Conservation (phyloP, 92 coral and sea anemone species). For the Plumapathes pennacea region DNA sequence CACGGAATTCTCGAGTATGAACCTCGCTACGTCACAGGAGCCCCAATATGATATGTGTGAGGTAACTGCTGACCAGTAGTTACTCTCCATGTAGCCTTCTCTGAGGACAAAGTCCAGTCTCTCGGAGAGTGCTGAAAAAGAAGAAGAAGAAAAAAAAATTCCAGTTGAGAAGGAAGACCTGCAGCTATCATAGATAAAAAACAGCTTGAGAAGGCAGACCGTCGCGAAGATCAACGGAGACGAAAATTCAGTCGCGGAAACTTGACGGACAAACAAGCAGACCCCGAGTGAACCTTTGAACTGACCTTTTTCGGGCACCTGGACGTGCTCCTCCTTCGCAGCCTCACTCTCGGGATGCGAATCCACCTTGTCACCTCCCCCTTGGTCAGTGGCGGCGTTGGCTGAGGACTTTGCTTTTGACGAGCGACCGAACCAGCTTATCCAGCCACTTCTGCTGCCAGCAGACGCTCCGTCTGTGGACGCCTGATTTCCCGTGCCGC, state of each 20-base stretch:
- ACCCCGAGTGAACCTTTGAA: neutral
- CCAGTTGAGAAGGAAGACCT: no score
- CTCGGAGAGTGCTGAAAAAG: constrained; percentile 71
- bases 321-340: constrained; percentile 53
- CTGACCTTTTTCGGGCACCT: constrained; percentile 69
- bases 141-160: neutral
- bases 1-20: constrained; percentile 80
- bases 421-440: constrained; percentile 23
- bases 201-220: no score
- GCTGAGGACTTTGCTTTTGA: no score
- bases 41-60: constrained; percentile 95
- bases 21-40: constrained; percentile 88
- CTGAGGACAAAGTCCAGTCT: constrained; percentile 81
- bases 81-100: constrained; percentile 90
- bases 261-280: no score
- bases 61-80: constrained; percentile 97
- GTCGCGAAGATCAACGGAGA: no score
- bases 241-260: no score
- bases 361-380: constrained; percentile 5
- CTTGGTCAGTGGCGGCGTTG: constrained; percentile 9
- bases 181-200: no score
- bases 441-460: constrained; percentile 18
- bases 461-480: constrained; percentile 27
- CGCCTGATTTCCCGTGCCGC: no score
- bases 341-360: no score